Conservation (phyloP, 2,113 vertebrate genomes). For the Protomyctophum bolini region DNA sequence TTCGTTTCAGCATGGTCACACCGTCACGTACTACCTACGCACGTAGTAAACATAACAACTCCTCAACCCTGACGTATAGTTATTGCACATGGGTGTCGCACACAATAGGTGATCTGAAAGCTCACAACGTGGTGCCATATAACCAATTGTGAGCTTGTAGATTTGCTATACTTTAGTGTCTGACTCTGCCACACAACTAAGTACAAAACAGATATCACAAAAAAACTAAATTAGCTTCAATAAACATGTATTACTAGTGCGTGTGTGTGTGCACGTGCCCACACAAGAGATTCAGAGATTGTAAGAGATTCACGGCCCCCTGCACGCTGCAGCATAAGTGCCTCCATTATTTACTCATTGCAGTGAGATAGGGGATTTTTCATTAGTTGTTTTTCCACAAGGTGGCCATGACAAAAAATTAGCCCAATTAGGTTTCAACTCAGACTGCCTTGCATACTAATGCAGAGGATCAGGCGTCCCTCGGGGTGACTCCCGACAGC, state of each 20-base stretch:
- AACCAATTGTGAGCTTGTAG: too few relatives aligned
- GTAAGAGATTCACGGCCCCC: constrained; percentile 1
- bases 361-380: constrained; percentile 35
- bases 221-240: constrained; percentile 45
- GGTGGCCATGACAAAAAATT: constrained; percentile 63
- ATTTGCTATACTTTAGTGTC: too few relatives aligned
- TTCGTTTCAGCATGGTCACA: too few relatives aligned
- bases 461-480: constrained; percentile 38
- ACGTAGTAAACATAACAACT: too few relatives aligned
- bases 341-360: constrained; percentile 47
- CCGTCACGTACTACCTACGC: too few relatives aligned
- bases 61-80: too few relatives aligned
- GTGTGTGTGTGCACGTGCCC: not conserved
- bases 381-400: constrained; percentile 53
- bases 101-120: too few relatives aligned
- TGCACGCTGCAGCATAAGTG: constrained; percentile 25
- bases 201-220: too few relatives aligned
- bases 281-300: constrained; percentile 16
- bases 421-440: constrained; percentile 64
- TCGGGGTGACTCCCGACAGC: constrained; percentile 44
- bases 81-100: too few relatives aligned
- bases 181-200: too few relatives aligned
- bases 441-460: constrained; percentile 64
- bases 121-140: too few relatives aligned
- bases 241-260: constrained; percentile 10